Percentiles rank a stretch among this genome's conserved stretches.
Evolutionary conservation across 2,888 invertebrate genomes (phyloP).

Genomic region (Dryobota labecula): DNA sequence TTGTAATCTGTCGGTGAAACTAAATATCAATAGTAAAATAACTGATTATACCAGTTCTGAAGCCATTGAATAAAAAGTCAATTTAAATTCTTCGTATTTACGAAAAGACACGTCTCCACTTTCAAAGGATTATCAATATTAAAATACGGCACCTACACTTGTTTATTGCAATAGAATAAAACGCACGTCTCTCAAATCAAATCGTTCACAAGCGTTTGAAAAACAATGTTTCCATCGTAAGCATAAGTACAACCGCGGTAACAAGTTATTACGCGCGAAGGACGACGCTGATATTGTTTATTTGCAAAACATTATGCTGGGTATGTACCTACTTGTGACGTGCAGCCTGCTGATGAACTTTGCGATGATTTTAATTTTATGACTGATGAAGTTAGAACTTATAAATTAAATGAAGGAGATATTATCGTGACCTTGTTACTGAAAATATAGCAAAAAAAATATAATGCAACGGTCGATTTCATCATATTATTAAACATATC

Average conservation of each 20-base stretch:
- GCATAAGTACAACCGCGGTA: slow-evolving; percentile 33
- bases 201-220: slow-evolving; percentile 16
- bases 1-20: neutral
- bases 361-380: neutral
- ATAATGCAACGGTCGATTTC: neutral
- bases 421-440: neutral
- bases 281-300: slow-evolving; percentile 29
- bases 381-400: neutral
- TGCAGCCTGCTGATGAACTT: neutral
- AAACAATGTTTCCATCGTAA: slow-evolving; percentile 36
- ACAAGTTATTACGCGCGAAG: slow-evolving; percentile 24
- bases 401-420: neutral
- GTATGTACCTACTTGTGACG: slow-evolving; percentile 15
- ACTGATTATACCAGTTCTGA: neutral
- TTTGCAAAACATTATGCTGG: slow-evolving; percentile 24
- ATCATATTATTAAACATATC: neutral
- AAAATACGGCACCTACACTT: slow-evolving; percentile 13
- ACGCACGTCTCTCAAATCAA: slow-evolving; percentile 15
- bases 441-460: neutral
- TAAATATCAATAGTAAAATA: neutral
- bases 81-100: slow-evolving; percentile 11
- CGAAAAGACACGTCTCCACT: slow-evolving; percentile 13
- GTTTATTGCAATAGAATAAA: slow-evolving; percentile 26
- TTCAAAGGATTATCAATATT: slow-evolving; percentile 1
- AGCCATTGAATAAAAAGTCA: neutral